These are phyloP conservation scores for Zapornia atra DNA, from an alignment of 2,113 vertebrate genomes.

Conservation along the genomic window DNA sequence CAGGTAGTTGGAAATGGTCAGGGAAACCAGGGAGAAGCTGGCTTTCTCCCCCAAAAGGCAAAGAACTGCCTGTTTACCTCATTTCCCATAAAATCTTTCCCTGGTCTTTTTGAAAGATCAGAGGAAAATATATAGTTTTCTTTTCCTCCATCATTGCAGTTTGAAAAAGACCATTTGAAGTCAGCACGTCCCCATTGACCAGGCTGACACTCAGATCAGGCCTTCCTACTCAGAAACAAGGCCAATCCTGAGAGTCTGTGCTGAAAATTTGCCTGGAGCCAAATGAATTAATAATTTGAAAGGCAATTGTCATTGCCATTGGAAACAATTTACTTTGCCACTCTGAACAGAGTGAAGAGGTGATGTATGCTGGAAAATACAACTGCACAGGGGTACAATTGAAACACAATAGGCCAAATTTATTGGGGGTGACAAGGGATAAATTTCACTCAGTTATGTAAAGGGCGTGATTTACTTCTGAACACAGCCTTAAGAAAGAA, in stretches of 20 bases:
- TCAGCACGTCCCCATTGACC: background rate
- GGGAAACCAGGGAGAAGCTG: background rate
- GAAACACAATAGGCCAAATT: background rate
- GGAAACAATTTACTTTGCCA: background rate
- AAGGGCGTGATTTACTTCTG: background rate
- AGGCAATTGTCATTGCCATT: background rate
- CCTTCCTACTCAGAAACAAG: background rate
- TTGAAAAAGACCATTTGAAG: background rate
- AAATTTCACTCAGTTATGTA: background rate
- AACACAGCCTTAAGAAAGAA: background rate
- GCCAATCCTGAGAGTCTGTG: background rate
- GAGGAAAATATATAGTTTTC: background rate
- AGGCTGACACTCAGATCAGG: background rate
- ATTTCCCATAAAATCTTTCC: background rate
- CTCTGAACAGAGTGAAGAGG: background rate
- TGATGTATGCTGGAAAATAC: background rate
- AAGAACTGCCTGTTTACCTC: background rate
- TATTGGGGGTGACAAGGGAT: background rate
- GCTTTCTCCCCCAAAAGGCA: fast-evolving
- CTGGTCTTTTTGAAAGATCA: background rate
- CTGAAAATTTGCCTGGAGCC: background rate
- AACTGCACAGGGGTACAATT: background rate
- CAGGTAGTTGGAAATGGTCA: fast-evolving
- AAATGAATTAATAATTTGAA: background rate
- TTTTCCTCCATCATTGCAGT: background rate